Evolutionary conservation across 2,888 invertebrate species (phyloP).

Genomic region (Neria commutata): DNA sequence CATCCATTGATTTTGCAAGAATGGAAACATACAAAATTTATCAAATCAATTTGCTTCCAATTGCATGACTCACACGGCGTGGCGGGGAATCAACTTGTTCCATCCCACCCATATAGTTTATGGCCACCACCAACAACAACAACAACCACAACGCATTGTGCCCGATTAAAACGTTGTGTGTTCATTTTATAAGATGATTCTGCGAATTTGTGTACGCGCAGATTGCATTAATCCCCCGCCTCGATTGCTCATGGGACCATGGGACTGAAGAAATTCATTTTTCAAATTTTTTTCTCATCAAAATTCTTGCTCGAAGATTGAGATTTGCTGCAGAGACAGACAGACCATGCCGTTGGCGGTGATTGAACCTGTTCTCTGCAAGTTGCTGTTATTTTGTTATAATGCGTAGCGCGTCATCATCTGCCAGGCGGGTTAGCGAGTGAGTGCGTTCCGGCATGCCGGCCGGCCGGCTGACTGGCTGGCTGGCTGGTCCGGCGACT

Average conservation of each 20-base stretch:
- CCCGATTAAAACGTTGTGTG: constrained; percentile 14
- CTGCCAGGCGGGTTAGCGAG: background rate
- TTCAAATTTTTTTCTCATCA: background rate
- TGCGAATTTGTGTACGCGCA: constrained; percentile 28
- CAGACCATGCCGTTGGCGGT: constrained; percentile 32
- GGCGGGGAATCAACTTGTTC: background rate
- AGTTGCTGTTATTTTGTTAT: constrained; percentile 1
- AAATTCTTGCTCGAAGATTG: constrained; percentile 8
- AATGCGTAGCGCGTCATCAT: background rate
- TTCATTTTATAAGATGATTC: constrained; percentile 28
- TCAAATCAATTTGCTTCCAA: background rate
- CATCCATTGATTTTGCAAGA: no score
- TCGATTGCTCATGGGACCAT: no score
- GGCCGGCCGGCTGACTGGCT: background rate
- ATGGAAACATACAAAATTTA: background rate
- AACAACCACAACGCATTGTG: constrained; percentile 9
- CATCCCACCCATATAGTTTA: no score
- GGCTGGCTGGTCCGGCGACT: no score
- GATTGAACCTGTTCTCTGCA: constrained; percentile 34
- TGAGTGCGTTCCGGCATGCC: background rate
- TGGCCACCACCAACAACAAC: background rate
- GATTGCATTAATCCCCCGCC: no score
- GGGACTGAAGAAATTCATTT: background rate
- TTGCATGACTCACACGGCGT: background rate
- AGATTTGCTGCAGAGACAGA: constrained; percentile 14